These are phyloP conservation scores for Andrena hattorfiana DNA, from an alignment of 2,888 invertebrate genomes.

Conservation along the genomic window DNA sequence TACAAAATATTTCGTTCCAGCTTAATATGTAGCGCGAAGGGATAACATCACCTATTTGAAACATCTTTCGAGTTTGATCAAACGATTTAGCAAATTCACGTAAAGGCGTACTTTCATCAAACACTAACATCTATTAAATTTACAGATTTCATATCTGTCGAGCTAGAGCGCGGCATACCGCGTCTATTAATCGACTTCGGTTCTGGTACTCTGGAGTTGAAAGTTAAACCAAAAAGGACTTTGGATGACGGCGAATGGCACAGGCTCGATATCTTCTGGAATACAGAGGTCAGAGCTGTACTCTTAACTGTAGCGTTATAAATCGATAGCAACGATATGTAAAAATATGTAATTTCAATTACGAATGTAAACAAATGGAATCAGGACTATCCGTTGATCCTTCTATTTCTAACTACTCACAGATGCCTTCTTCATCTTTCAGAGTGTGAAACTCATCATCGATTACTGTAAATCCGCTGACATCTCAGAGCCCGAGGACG, in stretches of 20 bases:
- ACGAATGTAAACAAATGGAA: too few species aligned
- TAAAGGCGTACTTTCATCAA: neutral
- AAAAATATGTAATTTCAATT: too few species aligned
- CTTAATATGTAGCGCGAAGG: too few species aligned
- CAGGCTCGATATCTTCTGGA: slow-evolving; percentile 97
- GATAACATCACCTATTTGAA: too few species aligned
- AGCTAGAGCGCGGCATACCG: slow-evolving; percentile 96
- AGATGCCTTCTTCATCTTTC: slow-evolving; percentile 29
- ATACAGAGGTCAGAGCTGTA: slow-evolving; percentile 89
- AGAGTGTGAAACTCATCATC: slow-evolving; percentile 95
- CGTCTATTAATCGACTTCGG: slow-evolving; percentile 97
- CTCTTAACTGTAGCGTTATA: neutral
- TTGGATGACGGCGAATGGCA: slow-evolving; percentile 99
- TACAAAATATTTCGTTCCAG: too few species aligned
- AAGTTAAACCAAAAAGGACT: slow-evolving; percentile 93
- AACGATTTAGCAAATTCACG: too few species aligned
- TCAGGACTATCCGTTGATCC: neutral
- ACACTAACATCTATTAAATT: neutral
- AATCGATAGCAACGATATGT: neutral
- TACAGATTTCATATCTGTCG: slow-evolving; percentile 96
- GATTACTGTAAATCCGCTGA: slow-evolving; percentile 97
- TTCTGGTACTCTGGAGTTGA: slow-evolving; percentile 94
- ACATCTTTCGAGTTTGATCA: too few species aligned
- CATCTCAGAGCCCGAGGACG: slow-evolving; percentile 95
- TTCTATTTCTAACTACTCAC: neutral